Evolutionary conservation across 1,140 invertebrate species (phyloP).

Genomic region (Marisa cornuarietis): DNA sequence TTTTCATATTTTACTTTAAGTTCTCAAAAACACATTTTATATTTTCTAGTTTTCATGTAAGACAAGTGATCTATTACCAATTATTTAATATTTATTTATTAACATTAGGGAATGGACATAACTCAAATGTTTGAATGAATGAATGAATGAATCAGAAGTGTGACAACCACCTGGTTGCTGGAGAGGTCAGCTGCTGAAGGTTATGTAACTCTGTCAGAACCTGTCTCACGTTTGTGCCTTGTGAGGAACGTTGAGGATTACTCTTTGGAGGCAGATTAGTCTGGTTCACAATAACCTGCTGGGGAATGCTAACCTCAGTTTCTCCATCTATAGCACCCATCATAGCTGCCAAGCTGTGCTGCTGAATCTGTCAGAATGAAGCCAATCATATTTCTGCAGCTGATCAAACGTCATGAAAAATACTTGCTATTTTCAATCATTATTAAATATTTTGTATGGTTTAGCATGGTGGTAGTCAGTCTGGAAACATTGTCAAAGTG

Average conservation of each 20-base stretch:
- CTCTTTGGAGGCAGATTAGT: slow-evolving; percentile 4
- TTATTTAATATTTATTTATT: too few relatives aligned
- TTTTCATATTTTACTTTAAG: too few relatives aligned
- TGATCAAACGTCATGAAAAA: too few relatives aligned
- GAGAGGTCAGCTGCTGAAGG: slow-evolving; percentile 33
- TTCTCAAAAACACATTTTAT: too few relatives aligned
- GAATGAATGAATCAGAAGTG: background rate
- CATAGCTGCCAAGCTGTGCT: slow-evolving; percentile 58
- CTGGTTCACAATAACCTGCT: slow-evolving; percentile 12
- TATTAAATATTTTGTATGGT: too few relatives aligned
- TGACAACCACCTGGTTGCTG: slow-evolving; percentile 3
- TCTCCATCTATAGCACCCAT: slow-evolving; percentile 56
- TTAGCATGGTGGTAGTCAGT: too few relatives aligned
- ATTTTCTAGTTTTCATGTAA: too few relatives aligned
- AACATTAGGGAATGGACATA: background rate
- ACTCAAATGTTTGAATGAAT: background rate
- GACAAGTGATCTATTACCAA: too few relatives aligned
- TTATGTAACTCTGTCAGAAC: slow-evolving; percentile 45
- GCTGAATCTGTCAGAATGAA: slow-evolving; percentile 48
- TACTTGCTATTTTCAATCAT: too few relatives aligned
- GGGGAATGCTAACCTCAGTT: slow-evolving; percentile 11
- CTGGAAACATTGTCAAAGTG: too few relatives aligned
- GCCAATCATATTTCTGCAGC: too few relatives aligned
- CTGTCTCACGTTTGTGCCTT: slow-evolving; percentile 8
- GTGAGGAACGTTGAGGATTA: background rate